phyloP scores from a whole-genome alignment of 2,797 vertebrate species.

The Intellagama lesueurii region DNA sequence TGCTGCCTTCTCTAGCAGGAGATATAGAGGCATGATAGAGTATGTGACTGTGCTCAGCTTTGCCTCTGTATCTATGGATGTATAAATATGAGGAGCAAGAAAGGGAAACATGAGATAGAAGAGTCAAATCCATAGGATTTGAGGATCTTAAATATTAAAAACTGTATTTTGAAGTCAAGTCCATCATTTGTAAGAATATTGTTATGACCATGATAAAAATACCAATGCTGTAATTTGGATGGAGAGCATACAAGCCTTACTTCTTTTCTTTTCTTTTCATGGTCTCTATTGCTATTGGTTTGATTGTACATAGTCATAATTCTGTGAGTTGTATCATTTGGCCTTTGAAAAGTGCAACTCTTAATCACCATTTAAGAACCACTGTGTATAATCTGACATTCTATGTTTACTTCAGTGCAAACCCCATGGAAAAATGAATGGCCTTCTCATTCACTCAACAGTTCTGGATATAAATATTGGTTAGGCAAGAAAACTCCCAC shows the following conservation, averaged over 20 bases:
- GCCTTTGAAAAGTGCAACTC: conserved; percentile 20
- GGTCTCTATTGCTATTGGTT: not conserved
- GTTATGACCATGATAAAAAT: conserved; percentile 1
- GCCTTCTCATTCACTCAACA: not conserved
- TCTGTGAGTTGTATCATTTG: conserved; percentile 23
- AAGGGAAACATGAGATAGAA: not conserved
- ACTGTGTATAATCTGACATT: not conserved
- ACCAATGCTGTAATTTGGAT: not conserved
- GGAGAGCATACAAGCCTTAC: not conserved
- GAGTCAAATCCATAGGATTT: not conserved
- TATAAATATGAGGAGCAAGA: not conserved
- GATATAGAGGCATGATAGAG: not conserved
- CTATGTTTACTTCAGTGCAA: conserved; percentile 1
- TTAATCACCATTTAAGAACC: not conserved
- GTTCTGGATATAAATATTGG: not conserved
- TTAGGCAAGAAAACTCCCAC: not conserved
- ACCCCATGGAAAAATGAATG: not conserved
- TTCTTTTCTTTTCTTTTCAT: conserved; percentile 1
- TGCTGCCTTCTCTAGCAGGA: not conserved
- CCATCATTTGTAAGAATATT: not conserved
- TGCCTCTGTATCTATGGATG: not conserved
- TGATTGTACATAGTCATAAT: conserved; percentile 1
- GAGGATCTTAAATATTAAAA: not conserved
- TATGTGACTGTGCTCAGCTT: not conserved
- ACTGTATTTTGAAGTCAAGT: not conserved